Evolutionary conservation across 2,797 vertebrate genomes (phyloP).

Genomic region (Anguilla pacifica): DNA sequence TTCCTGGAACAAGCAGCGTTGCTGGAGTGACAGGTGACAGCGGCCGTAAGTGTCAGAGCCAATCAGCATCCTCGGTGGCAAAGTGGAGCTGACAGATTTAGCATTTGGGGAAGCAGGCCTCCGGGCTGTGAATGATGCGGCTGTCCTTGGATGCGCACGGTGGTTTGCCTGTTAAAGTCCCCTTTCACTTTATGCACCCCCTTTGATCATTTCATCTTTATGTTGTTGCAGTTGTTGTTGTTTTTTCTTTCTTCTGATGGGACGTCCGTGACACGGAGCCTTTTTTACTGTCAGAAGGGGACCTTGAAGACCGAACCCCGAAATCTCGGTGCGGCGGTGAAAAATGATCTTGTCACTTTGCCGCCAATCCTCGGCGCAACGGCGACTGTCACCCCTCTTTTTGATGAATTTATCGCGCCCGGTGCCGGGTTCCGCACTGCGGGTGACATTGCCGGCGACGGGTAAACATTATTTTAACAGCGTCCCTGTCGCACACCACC

Average conservation of each 20-base stretch:
- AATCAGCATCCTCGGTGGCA: background rate
- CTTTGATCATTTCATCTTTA: conserved; percentile 7
- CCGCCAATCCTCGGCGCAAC: background rate
- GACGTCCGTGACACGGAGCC: background rate
- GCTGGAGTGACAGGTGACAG: background rate
- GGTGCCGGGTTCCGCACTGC: background rate
- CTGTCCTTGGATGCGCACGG: background rate
- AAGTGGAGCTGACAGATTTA: background rate
- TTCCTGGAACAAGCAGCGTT: background rate
- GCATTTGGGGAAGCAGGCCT: background rate
- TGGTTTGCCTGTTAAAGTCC: background rate
- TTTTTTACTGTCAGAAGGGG: background rate
- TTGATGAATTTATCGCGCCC: background rate
- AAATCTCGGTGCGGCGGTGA: background rate
- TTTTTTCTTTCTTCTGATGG: background rate
- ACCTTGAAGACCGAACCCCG: background rate
- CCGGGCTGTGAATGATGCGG: background rate
- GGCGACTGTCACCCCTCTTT: background rate
- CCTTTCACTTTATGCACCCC: background rate
- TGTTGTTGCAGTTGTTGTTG: background rate
- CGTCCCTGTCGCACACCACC: background rate
- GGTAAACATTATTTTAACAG: background rate
- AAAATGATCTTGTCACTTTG: background rate
- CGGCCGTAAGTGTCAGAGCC: background rate
- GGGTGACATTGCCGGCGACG: background rate